phyloP scores from a whole-genome alignment of 2,888 invertebrate genomes.

The Tetheella fluctuosa region DNA sequence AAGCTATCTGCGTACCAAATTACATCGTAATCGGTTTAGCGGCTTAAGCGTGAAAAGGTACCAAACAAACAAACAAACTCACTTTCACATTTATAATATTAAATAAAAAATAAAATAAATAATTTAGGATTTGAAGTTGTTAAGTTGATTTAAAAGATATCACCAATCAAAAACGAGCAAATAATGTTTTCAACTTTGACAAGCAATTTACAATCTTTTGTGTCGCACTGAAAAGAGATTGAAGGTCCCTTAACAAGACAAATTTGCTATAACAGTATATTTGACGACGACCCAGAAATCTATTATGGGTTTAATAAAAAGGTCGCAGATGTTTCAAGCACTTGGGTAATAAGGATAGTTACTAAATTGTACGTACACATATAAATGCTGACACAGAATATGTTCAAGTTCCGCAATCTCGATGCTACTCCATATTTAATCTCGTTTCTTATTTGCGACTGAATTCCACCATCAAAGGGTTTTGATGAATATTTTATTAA shows the following conservation, averaged over 20 bases:
- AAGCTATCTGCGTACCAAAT: no score
- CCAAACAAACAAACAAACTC: no score
- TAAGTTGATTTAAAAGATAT: neutral
- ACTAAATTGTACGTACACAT: neutral
- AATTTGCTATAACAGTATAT: constrained; percentile 9
- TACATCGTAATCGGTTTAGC: no score
- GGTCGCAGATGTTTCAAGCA: constrained; percentile 9
- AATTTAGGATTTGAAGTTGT: neutral
- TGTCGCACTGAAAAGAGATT: neutral
- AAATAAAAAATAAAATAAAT: no score
- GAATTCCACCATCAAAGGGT: constrained; percentile 15
- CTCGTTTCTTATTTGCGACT: constrained; percentile 13
- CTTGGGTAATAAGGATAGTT: neutral
- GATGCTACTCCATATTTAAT: constrained; percentile 9
- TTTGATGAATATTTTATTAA: constrained; percentile 11
- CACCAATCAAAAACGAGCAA: neutral
- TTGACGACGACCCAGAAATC: neutral
- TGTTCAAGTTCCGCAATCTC: neutral
- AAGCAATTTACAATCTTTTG: constrained; percentile 12
- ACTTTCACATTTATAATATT: no score
- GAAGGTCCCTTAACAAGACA: constrained; percentile 5
- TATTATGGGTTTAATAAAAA: neutral
- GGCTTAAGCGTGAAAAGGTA: no score
- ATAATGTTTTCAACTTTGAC: neutral
- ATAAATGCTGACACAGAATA: neutral